Evolutionary conservation across 2,888 invertebrate species (phyloP), one percentile per base, ranked within the genome.

Genomic region (Xylophagus ater): DNA sequence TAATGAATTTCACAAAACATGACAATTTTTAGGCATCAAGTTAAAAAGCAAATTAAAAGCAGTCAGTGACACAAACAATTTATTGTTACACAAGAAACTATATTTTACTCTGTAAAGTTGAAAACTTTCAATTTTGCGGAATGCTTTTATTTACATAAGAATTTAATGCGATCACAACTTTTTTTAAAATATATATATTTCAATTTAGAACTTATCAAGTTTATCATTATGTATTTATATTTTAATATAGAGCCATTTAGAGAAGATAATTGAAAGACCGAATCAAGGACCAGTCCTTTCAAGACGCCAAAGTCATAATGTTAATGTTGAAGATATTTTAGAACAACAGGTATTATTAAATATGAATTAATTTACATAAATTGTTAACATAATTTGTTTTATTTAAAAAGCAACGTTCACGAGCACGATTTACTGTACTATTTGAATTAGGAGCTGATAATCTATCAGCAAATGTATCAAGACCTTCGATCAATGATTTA

Each of bases 201-300:
- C n/a, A n/a, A n/a, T n/a, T n/a, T n/a, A n/a, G n/a, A n/a, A n/a
- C n/a, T n/a, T n/a, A n/a, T n/a, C n/a, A n/a, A n/a, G n/a, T n/a
- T n/a, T n/a, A n/a, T n/a, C n/a, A n/a, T n/a, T n/a, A n/a, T n/a
- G n/a, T n/a, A n/a, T n/a, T n/a, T n/a, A n/a, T n/a, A n/a, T n/a
- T n/a, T 39, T 44, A 41, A 53, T 57, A 33, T 70, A 88, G 87
- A 86, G 81, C 56, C 87, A 87, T 58, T 67, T 88, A 49, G 86
- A 87, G 57, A 81, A 83, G 54, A 89, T 92, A 57, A 76, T 89
- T 42, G 87, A 89, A 61, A 74, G 87, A 49, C 86, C 87, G 0
- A 79, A 76, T 71, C 44, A 58, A 49, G 60, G 46, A 50, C 58
- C 41, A 15, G 62, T 60, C 28, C 57, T 58, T 15, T 62, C 66